phyloP scores from a whole-genome alignment of 2,797 vertebrate species.

The Garrulus glandarius region DNA sequence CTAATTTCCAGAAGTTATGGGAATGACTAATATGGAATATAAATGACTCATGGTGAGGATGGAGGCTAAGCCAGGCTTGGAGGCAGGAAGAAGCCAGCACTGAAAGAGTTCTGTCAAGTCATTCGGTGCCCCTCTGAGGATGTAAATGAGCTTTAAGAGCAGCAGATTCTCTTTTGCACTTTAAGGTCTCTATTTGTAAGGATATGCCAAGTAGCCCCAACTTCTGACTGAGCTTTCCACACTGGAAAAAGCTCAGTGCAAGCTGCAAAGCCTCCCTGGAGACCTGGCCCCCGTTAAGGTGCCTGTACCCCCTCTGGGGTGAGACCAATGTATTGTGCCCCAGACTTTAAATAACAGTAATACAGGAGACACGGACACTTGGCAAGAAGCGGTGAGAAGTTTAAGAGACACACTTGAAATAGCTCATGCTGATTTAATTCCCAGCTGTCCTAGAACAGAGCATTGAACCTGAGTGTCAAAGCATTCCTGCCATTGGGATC shows the following conservation, averaged over 20 bases:
- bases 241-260: neutral
- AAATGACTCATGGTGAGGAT: neutral
- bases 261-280: neutral
- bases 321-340: neutral
- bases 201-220: neutral
- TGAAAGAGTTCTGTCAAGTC: neutral
- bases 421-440: neutral
- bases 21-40: neutral
- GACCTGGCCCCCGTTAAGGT: rapidly evolving
- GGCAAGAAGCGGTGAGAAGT: neutral
- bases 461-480: neutral
- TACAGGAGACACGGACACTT: neutral
- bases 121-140: neutral
- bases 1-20: neutral
- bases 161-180: neutral
- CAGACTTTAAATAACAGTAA: neutral
- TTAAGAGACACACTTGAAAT: neutral
- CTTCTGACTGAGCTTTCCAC: neutral
- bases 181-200: neutral
- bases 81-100: neutral
- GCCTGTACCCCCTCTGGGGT: neutral
- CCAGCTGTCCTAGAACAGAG: neutral
- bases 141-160: neutral
- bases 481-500: neutral
- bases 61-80: neutral